Evolutionary conservation across 2,888 invertebrate genomes (phyloP), one percentile per base, ranked within the genome.

Genomic region (Liposcelis brunnea): DNA sequence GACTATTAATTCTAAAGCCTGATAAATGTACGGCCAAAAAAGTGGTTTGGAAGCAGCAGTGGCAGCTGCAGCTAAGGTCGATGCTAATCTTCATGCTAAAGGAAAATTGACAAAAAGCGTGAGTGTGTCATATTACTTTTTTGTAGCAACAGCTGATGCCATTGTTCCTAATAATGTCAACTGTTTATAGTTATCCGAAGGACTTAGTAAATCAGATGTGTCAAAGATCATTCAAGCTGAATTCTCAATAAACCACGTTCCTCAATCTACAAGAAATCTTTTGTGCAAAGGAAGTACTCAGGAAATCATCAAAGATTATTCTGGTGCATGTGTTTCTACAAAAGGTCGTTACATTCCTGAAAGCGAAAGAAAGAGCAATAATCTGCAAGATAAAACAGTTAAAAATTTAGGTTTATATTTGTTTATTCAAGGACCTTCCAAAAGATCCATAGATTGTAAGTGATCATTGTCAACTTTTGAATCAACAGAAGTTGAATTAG

Each of bases 161-260:
- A 40, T 8, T 31, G 12, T 45, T 35, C 16, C 31, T n/a, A 12
- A 36, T n/a, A 45, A 42, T 7, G 36, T 11, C 45, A 42, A 11
- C n/a, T n/a, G n/a, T n/a, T n/a, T 40, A 15, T 21, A 40, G 40
- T 21, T 40, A 18, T 18, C 40, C 3, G 21, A 40, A 40, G 40
- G 19, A 5, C 21, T 40, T 16, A 40, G 21, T 10, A 40, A 40
- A 10, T 19, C 40, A 14, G 40, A 40, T 40, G 40, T 40, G 4
- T 21, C 21, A 8, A 40, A 40, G 11, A 40, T 40, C 6, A 40
- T 54, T 43, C 65, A 65, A 18, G 63, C 66, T 8, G 69, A 70
- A 51, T 68, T 68, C 21, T 68, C 68, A 49, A 70, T 70, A 31
- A 70, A 70, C 53, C 66, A 69, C 58, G 65, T 65, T 11, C 67